Percentiles rank a stretch among this genome's conserved stretches.
Conservation (phyloP, 1,140 invertebrate species). For the Dendroctonus ponderosae region DNA sequence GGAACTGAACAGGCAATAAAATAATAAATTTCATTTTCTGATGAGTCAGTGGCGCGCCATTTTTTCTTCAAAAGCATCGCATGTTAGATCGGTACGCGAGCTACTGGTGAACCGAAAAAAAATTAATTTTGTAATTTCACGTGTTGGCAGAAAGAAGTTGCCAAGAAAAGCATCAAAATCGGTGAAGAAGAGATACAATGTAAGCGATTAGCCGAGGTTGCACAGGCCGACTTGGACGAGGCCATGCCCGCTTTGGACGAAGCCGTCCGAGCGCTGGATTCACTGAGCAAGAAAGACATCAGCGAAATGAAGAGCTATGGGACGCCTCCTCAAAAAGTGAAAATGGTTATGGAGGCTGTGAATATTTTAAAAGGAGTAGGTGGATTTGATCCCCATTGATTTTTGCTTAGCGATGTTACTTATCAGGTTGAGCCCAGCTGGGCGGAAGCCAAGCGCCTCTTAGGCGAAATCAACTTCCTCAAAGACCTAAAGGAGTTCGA, state of each 20-base stretch:
- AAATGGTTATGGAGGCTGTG: conserved; percentile 87
- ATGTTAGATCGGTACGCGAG: background rate
- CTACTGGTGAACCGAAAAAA: background rate
- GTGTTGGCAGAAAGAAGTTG: conserved; percentile 66
- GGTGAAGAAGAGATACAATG: conserved; percentile 76
- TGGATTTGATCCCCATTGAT: background rate
- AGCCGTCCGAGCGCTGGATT: conserved; percentile 69
- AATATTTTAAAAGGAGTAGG: conserved; percentile 71
- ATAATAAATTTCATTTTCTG: too few relatives aligned
- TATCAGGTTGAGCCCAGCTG: conserved; percentile 72
- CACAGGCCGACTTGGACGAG: conserved; percentile 74
- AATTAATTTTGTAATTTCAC: too few relatives aligned
- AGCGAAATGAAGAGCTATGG: conserved; percentile 85
- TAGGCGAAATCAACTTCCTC: conserved; percentile 76
- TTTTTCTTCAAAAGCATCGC: too few relatives aligned
- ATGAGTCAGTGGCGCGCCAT: too few relatives aligned
- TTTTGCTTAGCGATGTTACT: conserved; percentile 6
- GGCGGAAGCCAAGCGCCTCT: conserved; percentile 79
- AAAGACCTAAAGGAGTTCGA: conserved; percentile 79
- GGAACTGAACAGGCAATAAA: too few relatives aligned
- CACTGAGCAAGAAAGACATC: conserved; percentile 84
- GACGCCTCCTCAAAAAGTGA: conserved; percentile 77
- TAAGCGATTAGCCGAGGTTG: conserved; percentile 74
- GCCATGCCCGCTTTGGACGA: conserved; percentile 84
- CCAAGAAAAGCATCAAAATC: conserved; percentile 67